Percentiles rank a stretch among this genome's conserved stretches.
phyloP scores from a whole-genome alignment of 2,113 vertebrate species.

The Istiophorus platypterus region DNA sequence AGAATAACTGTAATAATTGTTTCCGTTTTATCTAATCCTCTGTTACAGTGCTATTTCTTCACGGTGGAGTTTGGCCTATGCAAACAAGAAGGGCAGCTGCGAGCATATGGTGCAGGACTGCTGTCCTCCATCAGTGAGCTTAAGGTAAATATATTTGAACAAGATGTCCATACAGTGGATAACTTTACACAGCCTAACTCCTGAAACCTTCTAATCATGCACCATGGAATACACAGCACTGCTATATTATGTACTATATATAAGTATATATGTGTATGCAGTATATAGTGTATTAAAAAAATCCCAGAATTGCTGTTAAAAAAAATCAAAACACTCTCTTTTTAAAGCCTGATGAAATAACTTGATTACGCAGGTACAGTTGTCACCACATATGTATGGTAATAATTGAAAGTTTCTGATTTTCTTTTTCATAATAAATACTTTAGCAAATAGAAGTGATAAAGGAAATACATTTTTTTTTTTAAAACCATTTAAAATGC shows the following conservation, averaged over 20 bases:
- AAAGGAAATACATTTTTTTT: background rate
- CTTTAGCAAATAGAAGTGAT: no score
- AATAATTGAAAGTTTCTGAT: no score
- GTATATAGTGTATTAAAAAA: background rate
- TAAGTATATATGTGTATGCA: background rate
- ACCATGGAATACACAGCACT: background rate
- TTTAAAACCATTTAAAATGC: background rate
- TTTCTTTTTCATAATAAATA: background rate
- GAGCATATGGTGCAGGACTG: constrained; percentile 95
- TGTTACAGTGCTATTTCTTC: constrained; percentile 96
- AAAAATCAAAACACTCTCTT: background rate
- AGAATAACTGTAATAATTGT: background rate
- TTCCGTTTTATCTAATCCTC: background rate
- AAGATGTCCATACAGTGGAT: background rate
- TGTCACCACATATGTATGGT: no score
- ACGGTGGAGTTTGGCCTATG: constrained; percentile 98
- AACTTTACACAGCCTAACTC: background rate
- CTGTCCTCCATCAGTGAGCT: constrained; percentile 98
- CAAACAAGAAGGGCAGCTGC: constrained; percentile 94
- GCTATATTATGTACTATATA: background rate
- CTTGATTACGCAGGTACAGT: no score
- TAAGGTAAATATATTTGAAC: constrained; percentile 84
- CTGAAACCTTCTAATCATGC: background rate
- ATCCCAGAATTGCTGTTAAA: background rate
- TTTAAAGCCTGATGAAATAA: no score